A percentile compares a stretch with the other conserved stretches of the same genome.
phyloP scores from a whole-genome alignment of 2,113 vertebrate species.

The Sapayoa aenigma region DNA sequence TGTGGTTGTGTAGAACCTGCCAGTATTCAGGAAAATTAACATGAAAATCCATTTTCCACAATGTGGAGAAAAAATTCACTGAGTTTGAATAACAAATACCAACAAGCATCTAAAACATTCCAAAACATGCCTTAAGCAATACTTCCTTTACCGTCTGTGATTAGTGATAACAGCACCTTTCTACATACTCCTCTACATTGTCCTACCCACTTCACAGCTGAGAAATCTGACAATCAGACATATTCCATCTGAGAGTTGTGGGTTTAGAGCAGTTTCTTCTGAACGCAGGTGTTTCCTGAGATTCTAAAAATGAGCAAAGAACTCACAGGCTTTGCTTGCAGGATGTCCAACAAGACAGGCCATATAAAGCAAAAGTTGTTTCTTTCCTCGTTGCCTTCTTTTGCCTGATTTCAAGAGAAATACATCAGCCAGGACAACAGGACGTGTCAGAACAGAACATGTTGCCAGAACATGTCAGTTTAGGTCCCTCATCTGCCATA shows the following conservation, averaged over 20 bases:
- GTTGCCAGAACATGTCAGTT: not conserved
- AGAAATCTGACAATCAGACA: not conserved
- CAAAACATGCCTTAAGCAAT: slow-evolving; percentile 36
- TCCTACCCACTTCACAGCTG: not conserved
- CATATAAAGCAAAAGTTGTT: not conserved
- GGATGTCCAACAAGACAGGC: not conserved
- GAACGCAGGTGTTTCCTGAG: slow-evolving; percentile 20
- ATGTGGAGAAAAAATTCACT: not conserved
- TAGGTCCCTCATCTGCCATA: not conserved
- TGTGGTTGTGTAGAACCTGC: not conserved
- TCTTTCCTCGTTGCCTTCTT: not conserved
- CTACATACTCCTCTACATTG: not conserved
- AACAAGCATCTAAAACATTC: slow-evolving; percentile 60
- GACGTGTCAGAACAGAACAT: not conserved
- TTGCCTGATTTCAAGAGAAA: not conserved
- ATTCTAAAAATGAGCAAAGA: not conserved
- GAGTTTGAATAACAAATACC: slow-evolving; percentile 11
- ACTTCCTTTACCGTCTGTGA: not conserved
- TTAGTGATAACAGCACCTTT: not conserved
- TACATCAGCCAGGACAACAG: not conserved
- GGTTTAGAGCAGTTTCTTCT: not conserved
- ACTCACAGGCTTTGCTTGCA: not conserved
- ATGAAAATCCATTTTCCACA: not conserved
- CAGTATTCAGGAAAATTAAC: not conserved
- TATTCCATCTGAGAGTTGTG: not conserved